Base-by-base conservation (phyloP, 2,888 invertebrate genomes). In the Caenorhabditis zanzibari region DNA sequence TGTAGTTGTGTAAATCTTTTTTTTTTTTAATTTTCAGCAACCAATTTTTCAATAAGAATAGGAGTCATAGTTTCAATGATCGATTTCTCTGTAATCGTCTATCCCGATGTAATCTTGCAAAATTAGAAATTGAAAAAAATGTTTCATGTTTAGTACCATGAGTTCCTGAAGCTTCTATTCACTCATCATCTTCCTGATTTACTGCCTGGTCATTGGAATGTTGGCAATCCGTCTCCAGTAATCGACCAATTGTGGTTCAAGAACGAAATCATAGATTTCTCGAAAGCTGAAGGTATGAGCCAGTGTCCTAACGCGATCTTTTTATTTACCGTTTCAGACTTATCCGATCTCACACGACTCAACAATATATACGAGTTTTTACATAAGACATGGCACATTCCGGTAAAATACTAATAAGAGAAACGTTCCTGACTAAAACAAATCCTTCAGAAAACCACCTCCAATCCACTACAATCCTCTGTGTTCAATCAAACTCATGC, bases 201-300 rank as follows among this genome's bases (percentile, higher is more conserved):
- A 12, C 4, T 76, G 16, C 76, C 76, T 10, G 68, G 76, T 6
- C 68, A 68, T n/a, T 76, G 76, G 76, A 76, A 49, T 3, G 52
- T 68, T 28, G 19, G 41, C 6, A 68, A 52, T 41, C 68, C 76
- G 1, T 19, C 12, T 19, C 68, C 76, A 19, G 68, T 49, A 10
- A 58, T 10, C n/a, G 32, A 59, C 1, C 68, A 76, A 6, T 2
- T 5, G 2, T 76, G 76, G 68, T 76, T 76, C 52, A 58, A 41
- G 24, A 35, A 76, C 19, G 58, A 32, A 16, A 44, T 68, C 24
- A 52, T 68, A 5, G 61, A 76, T 26, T 12, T 76, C 7, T 47
- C 38, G 0, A 41, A 76, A 38, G 35, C 59, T 1, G 26, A 58
- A 19, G 38, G 76, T 76, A 35, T 16, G 32, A 22, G 32, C 7